A percentile compares a stretch with the other conserved stretches of the same genome.
These are phyloP conservation scores for Mionectes macconnelli DNA, from an alignment of 2,113 vertebrate species.

Conservation along the genomic window DNA sequence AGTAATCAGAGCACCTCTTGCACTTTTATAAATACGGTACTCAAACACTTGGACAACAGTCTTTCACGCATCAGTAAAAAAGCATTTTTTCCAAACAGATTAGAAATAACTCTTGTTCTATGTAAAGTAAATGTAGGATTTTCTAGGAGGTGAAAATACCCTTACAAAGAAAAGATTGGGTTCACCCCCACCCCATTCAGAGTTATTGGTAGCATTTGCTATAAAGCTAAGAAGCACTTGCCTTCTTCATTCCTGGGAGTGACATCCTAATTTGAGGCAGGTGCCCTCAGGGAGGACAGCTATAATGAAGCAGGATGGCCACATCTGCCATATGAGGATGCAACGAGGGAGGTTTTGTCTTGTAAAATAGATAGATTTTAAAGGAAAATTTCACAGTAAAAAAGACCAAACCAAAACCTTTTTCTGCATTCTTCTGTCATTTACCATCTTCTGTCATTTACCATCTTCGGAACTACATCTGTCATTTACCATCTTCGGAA, in stretches of 20 bases:
- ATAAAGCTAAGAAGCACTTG: neutral
- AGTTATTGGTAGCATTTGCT: neutral
- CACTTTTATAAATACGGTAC: neutral
- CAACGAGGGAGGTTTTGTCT: neutral
- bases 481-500: neutral
- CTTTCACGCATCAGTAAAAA: neutral
- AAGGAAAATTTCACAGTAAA: neutral
- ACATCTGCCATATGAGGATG: neutral
- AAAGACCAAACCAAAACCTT: neutral
- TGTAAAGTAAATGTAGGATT: neutral
- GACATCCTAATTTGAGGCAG: neutral
- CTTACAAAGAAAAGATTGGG: neutral
- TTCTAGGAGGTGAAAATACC: neutral
- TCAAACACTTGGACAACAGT: neutral
- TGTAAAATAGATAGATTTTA: neutral
- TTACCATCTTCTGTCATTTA: neutral
- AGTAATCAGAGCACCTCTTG: neutral
- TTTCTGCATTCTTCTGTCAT: neutral
- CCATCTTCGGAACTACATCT: neutral
- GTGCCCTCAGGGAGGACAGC: neutral
- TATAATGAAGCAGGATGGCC: neutral
- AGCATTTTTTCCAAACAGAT: neutral
- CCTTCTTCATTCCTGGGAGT: neutral
- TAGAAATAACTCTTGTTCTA: neutral
- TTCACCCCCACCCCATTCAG: neutral